Base-by-base conservation (phyloP, 2,797 vertebrate species). In the Chelidonichthys spinosus region DNA sequence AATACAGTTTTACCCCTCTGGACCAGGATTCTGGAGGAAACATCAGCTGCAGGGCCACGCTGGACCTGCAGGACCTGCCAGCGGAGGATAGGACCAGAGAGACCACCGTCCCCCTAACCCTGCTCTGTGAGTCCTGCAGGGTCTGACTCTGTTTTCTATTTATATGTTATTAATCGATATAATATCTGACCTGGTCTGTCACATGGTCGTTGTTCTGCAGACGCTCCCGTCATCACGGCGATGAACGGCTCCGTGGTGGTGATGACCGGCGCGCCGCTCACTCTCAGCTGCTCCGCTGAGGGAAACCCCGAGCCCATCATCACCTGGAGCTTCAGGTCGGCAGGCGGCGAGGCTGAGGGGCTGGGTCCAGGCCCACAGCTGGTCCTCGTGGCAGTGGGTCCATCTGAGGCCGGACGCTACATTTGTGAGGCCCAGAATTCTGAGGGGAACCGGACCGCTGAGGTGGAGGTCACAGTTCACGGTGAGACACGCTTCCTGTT, bases 31-130 rank as follows among this genome's bases (percentile, higher is more conserved):
- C 65, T 0, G 87, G 84, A 3, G 58, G 18, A 2, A 73, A 10
- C 18, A 66, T 95, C 66, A 92, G 63, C 47, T 95, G 95, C 89
- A 85, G 87, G 25, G 93, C 89, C 36, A 61, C n/a, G 0, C 81
- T 94, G 49, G 9, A 60, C 3, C 56, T 93, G 7, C 9, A 18
- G 0, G 71, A 72, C 2, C 76, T 94, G 17, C 83, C 85, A 0
- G 2, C 46, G 0, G 74, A 82, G 6, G 52, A 76, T 49, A 58
- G 4, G 39, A 86, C 35, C 65, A 91, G 53, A 61, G 86, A 93
- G 69, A 90, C 89, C 60, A 80, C 47, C 0, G 43, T 79, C 42
- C 40, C n/a, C 11, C 52, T 95, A 2, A 66, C 67, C 8, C 72
- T 88, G 5, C 70, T 81, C 25, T 91, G 95, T 95, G 82, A 92